Percentiles rank a stretch among this genome's conserved stretches.
Evolutionary conservation across 2,113 vertebrate genomes (phyloP).

Genomic region (Macrotis lagotis): DNA sequence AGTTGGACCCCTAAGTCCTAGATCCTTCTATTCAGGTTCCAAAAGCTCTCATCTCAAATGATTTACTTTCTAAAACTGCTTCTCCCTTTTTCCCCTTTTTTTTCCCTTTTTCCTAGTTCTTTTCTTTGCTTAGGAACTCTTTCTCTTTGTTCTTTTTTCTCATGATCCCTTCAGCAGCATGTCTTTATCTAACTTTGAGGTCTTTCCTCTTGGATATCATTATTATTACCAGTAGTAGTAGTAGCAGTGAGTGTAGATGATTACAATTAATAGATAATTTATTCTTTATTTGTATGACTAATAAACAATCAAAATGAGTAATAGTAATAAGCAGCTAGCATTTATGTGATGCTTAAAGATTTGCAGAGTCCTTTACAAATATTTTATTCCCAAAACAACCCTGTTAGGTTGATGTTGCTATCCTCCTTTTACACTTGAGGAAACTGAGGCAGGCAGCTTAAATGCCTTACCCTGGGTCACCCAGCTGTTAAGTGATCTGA

Average conservation of each 20-base stretch:
- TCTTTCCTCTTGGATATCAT: neutral
- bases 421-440: neutral
- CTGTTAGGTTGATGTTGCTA: neutral
- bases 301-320: neutral
- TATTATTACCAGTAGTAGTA: neutral
- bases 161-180: conserved; percentile 22
- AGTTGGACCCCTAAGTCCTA: neutral
- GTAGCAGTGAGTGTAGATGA: neutral
- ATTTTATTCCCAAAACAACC: neutral
- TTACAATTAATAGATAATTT: neutral
- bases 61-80: neutral
- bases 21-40: neutral
- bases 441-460: neutral
- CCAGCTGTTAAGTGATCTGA: neutral
- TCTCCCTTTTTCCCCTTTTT: neutral
- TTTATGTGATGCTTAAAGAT: neutral
- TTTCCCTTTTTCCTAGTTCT: neutral
- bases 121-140: neutral
- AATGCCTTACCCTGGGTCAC: neutral
- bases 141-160: conserved; percentile 13
- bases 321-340: neutral
- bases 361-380: neutral
- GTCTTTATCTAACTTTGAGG: conserved; percentile 18
- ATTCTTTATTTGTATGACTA: neutral
- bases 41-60: conserved; percentile 9